Evolutionary conservation across 2,113 vertebrate genomes (phyloP).

Genomic region (Herpailurus yagouaroundi): DNA sequence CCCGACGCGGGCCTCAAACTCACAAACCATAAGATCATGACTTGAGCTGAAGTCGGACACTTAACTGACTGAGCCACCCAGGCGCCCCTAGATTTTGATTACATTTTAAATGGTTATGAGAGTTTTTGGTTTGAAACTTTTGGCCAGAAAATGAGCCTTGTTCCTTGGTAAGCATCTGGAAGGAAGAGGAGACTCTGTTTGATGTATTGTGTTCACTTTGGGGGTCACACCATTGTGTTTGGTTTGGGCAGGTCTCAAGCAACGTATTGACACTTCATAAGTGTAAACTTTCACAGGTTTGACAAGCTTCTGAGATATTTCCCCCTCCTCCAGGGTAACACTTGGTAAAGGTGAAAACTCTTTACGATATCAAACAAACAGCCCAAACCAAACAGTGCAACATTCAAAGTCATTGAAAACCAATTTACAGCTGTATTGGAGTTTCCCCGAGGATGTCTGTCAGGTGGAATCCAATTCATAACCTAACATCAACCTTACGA

Average conservation of each 20-base stretch:
- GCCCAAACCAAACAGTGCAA: background rate
- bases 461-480: background rate
- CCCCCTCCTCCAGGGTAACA: background rate
- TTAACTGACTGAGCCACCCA: too few species aligned
- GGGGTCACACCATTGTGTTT: background rate
- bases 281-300: background rate
- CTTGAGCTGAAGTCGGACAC: too few species aligned
- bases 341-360: background rate
- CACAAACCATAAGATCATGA: too few species aligned
- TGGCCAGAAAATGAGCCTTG: background rate
- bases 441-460: background rate
- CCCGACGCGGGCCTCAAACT: too few species aligned
- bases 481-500: background rate
- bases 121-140: background rate
- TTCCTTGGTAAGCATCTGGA: background rate
- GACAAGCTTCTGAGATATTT: background rate
- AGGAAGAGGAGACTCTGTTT: background rate
- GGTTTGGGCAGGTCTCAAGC: background rate
- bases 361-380: background rate
- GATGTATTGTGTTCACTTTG: fast-evolving
- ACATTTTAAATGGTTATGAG: background rate
- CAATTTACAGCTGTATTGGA: background rate
- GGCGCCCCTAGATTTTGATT: too few species aligned
- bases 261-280: background rate
- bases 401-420: background rate